These are phyloP conservation scores for Orchestia grillus DNA, from an alignment of 1,140 invertebrate species.

Conservation along the genomic window DNA sequence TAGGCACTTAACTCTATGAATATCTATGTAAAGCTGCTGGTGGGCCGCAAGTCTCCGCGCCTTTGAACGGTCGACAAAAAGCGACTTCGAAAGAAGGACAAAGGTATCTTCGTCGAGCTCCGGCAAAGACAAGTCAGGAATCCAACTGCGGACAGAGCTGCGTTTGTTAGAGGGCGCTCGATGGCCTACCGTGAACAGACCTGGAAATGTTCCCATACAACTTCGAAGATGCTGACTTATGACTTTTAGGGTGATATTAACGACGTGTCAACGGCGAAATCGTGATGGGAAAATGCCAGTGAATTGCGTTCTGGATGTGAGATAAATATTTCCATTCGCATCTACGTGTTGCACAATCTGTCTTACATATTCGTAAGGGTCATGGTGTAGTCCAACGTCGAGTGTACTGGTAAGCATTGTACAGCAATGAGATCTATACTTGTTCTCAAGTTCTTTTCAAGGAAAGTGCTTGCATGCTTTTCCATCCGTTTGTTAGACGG, in stretches of 20 bases:
- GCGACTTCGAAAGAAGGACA: background rate
- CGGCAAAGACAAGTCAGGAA: background rate
- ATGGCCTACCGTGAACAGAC: background rate
- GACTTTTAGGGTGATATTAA: background rate
- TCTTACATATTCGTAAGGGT: background rate
- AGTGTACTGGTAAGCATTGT: background rate
- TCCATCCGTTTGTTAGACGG: background rate
- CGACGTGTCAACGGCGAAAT: background rate
- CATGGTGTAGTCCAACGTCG: background rate
- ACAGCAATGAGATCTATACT: background rate
- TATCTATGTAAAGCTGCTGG: background rate
- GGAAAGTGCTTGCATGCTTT: background rate
- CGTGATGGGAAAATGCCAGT: background rate
- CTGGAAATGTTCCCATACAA: background rate
- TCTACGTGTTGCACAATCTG: background rate
- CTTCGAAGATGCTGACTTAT: background rate
- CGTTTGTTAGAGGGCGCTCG: background rate
- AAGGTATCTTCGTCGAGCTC: background rate
- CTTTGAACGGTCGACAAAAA: background rate
- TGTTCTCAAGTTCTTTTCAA: background rate
- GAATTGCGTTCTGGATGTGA: background rate
- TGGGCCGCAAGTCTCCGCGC: background rate
- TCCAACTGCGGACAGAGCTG: background rate
- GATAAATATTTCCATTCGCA: background rate
- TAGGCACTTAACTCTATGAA: background rate